A percentile compares a stretch with the other conserved stretches of the same genome.
phyloP scores from a whole-genome alignment of 2,113 vertebrate genomes.

The Calidris pygmaea region DNA sequence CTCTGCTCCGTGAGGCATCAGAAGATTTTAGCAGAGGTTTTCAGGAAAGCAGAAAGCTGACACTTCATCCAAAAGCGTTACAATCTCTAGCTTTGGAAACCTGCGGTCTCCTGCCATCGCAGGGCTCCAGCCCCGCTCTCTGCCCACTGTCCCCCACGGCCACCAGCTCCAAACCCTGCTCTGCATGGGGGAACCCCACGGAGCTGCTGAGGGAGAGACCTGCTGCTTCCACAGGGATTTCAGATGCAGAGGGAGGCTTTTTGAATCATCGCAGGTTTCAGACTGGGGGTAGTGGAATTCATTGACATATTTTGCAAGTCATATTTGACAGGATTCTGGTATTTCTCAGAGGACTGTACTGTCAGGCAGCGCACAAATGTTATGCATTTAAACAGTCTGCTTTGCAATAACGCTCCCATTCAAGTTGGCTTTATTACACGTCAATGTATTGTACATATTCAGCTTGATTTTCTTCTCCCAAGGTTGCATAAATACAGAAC shows the following conservation, averaged over 20 bases:
- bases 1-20: not conserved
- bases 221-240: not conserved
- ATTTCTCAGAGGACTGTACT: not conserved
- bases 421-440: not conserved
- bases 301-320: not conserved
- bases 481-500: not conserved
- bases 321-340: not conserved
- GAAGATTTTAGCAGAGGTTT: not conserved
- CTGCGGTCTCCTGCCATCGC: rapidly evolving
- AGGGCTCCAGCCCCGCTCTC: rapidly evolving
- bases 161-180: rapidly evolving
- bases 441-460: not conserved
- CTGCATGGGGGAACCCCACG: not conserved
- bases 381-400: not conserved
- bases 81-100: not conserved
- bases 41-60: not conserved
- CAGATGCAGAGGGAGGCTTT: no score
- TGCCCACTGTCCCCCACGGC: rapidly evolving
- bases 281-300: not conserved
- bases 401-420: not conserved
- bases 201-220: not conserved
- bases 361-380: not conserved
- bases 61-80: rapidly evolving
- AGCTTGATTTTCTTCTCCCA: not conserved
- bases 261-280: not conserved